phyloP scores from a whole-genome alignment of 2,113 vertebrate genomes.

The Nibea albiflora region DNA sequence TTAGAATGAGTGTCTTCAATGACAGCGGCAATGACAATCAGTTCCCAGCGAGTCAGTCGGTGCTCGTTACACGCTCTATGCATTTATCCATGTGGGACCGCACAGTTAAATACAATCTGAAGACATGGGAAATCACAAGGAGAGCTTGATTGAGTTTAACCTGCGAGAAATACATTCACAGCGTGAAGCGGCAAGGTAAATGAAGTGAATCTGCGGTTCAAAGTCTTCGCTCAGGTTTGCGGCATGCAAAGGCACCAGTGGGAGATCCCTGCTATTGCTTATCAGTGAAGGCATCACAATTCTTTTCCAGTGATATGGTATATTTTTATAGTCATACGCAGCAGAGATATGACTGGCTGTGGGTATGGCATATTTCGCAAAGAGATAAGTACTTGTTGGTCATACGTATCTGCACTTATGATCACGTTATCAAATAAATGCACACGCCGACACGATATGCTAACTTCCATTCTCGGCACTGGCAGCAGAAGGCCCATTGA shows the following conservation, averaged over 20 bases:
- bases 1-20: constrained; percentile 7
- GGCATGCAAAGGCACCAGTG: constrained; percentile 24
- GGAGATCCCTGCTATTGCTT: constrained; percentile 29
- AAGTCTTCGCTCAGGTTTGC: constrained; percentile 24
- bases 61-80: constrained; percentile 15
- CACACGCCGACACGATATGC: background rate
- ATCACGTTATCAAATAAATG: constrained; percentile 28
- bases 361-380: background rate
- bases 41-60: background rate
- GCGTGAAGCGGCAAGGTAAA: constrained; percentile 13
- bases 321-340: constrained; percentile 21
- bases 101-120: constrained; percentile 30
- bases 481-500: background rate
- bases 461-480: background rate
- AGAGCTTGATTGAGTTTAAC: constrained; percentile 32
- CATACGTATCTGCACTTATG: constrained; percentile 7
- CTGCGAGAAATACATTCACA: constrained; percentile 22
- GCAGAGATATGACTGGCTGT: background rate
- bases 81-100: constrained; percentile 5
- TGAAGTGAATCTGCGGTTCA: constrained; percentile 35
- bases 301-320: constrained; percentile 10
- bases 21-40: constrained; percentile 24
- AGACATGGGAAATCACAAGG: constrained; percentile 16
- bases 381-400: constrained; percentile 17
- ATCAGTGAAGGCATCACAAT: constrained; percentile 25